Conservation (phyloP, 1,140 invertebrate genomes). For the Scaptomyza montana region DNA sequence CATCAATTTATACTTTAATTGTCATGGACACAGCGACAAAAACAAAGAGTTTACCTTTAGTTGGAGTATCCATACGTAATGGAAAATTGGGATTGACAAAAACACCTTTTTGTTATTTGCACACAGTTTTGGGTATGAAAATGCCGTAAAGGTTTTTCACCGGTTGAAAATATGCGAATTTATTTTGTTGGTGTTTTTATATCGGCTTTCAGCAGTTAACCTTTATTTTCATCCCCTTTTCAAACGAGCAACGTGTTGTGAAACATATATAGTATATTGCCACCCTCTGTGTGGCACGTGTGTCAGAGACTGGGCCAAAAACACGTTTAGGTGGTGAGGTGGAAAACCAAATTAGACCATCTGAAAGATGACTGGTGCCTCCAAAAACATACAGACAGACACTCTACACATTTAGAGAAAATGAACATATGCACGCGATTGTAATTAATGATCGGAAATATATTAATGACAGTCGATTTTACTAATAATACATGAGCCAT, state of each 20-base stretch:
- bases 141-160: constrained; percentile 4
- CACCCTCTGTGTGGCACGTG: constrained; percentile 41
- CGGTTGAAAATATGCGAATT: no score
- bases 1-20: constrained; percentile 39
- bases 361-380: constrained; percentile 28
- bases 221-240: constrained; percentile 29
- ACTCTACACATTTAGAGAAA: constrained; percentile 9
- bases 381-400: constrained; percentile 19
- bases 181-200: background rate
- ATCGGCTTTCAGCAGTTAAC: constrained; percentile 5
- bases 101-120: background rate
- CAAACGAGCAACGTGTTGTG: background rate
- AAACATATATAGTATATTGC: constrained; percentile 8
- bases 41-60: background rate
- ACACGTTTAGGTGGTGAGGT: constrained; percentile 30
- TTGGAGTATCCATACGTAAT: background rate
- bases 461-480: constrained; percentile 43
- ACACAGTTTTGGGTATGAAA: background rate
- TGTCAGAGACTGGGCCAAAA: constrained; percentile 11
- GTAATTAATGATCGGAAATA: constrained; percentile 42
- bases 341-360: constrained; percentile 33
- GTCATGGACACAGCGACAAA: constrained; percentile 3
- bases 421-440: constrained; percentile 41
- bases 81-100: background rate
- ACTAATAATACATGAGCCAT: constrained; percentile 24